Percentiles rank a stretch among this genome's conserved stretches.
Conservation (phyloP, 2,888 invertebrate genomes). For the Limnephilus marmoratus region DNA sequence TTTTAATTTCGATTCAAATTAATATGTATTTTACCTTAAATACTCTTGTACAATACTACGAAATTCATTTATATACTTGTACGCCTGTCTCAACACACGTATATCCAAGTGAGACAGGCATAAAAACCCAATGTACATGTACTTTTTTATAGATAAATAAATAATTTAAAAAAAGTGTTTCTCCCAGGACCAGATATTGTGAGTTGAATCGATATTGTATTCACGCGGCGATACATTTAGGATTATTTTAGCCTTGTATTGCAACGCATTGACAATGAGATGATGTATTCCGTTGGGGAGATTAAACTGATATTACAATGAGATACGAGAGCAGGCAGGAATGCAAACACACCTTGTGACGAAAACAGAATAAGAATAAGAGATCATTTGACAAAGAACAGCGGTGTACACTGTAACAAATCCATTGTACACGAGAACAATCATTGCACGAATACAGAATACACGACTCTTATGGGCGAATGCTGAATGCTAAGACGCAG, state of each 20-base stretch:
- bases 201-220: neutral
- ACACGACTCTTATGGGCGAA: neutral
- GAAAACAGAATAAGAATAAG: slow-evolving; percentile 28
- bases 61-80: too few species aligned
- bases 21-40: too few species aligned
- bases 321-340: slow-evolving; percentile 8
- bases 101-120: too few species aligned
- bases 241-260: neutral
- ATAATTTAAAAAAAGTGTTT: neutral
- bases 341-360: slow-evolving; percentile 36
- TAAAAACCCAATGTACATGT: too few species aligned
- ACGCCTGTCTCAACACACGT: too few species aligned
- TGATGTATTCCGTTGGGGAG: slow-evolving; percentile 37
- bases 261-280: slow-evolving; percentile 7
- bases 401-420: neutral
- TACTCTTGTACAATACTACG: too few species aligned
- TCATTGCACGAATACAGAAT: neutral
- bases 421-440: neutral
- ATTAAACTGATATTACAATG: slow-evolving; percentile 43
- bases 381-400: neutral
- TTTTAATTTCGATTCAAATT: too few species aligned
- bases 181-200: neutral
- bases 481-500: too few species aligned
- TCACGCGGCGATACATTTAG: neutral
- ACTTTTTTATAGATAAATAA: too few species aligned